A percentile compares a stretch with the other conserved stretches of the same genome.
Evolutionary conservation across 2,113 vertebrate species (phyloP).

Genomic region (Bostrychus sinensis): DNA sequence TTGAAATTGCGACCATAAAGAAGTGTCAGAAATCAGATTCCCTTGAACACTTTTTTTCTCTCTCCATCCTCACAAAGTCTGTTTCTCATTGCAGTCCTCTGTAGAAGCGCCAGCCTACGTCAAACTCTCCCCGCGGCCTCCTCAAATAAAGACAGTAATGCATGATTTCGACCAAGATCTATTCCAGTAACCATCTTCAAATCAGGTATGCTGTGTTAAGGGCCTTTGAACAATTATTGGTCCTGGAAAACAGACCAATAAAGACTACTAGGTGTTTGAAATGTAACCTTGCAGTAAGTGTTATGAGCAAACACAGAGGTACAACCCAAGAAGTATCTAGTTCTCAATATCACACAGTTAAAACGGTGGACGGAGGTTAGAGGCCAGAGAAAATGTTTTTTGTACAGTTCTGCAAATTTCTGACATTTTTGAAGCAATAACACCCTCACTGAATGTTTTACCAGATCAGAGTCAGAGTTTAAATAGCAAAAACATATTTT

Average conservation of each 20-base stretch:
- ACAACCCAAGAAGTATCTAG: slow-evolving; percentile 5
- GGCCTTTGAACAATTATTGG: slow-evolving; percentile 33
- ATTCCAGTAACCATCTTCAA: slow-evolving; percentile 45
- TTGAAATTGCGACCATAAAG: slow-evolving; percentile 32
- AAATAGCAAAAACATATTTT: no score
- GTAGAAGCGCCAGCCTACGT: slow-evolving; percentile 47
- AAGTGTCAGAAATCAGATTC: slow-evolving; percentile 44
- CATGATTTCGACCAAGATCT: slow-evolving; percentile 40
- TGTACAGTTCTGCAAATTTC: slow-evolving; percentile 2
- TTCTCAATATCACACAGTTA: slow-evolving; percentile 2
- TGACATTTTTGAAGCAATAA: slow-evolving; percentile 7
- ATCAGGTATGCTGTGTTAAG: slow-evolving; percentile 48
- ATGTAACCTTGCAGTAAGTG: slow-evolving; percentile 26
- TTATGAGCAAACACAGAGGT: slow-evolving; percentile 7
- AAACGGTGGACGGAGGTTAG: neutral
- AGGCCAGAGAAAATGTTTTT: slow-evolving; percentile 10
- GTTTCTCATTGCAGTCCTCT: slow-evolving; percentile 53
- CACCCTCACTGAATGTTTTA: neutral
- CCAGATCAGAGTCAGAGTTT: no score
- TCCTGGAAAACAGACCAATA: slow-evolving; percentile 32
- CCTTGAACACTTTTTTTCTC: slow-evolving; percentile 6
- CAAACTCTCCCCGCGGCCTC: slow-evolving; percentile 49
- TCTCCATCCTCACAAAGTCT: slow-evolving; percentile 35
- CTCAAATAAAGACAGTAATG: slow-evolving; percentile 53
- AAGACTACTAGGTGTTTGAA: slow-evolving; percentile 44